Evolutionary conservation across 2,888 invertebrate species (phyloP).

Genomic region (Erannis defoliaria): DNA sequence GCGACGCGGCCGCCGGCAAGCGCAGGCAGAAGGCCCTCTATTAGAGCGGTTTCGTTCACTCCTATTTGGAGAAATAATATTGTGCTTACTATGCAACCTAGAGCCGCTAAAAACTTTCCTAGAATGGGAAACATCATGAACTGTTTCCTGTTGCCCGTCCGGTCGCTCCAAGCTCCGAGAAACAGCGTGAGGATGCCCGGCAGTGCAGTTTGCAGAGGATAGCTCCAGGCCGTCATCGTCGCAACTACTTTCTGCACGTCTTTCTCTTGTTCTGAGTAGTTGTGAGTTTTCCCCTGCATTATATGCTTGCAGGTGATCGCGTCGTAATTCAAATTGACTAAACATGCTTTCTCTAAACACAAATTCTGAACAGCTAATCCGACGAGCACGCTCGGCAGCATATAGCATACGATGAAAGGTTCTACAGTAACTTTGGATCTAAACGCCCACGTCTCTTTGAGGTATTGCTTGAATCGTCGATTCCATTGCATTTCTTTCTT

Average conservation of each 20-base stretch:
- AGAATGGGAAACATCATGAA: conserved; percentile 87
- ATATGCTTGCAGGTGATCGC: conserved; percentile 83
- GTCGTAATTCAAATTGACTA: conserved; percentile 84
- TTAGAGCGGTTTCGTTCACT: conserved; percentile 83
- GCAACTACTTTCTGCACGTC: conserved; percentile 84
- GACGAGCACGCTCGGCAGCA: conserved; percentile 89
- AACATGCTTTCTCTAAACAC: conserved; percentile 87
- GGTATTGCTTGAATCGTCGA: conserved; percentile 70
- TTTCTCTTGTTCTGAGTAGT: conserved; percentile 74
- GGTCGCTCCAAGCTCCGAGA: conserved; percentile 88
- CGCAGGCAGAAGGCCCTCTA: conserved; percentile 87
- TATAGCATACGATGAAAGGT: conserved; percentile 89
- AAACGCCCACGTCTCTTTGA: conserved; percentile 75
- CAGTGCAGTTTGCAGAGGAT: conserved; percentile 85
- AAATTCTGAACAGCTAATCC: conserved; percentile 87
- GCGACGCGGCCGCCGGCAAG: conserved; percentile 88
- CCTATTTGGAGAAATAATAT: conserved; percentile 85
- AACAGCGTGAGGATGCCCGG: conserved; percentile 86
- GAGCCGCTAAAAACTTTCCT: conserved; percentile 85
- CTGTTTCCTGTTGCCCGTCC: conserved; percentile 86
- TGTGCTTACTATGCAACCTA: conserved; percentile 86
- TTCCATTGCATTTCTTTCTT: conserved; percentile 71
- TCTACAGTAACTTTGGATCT: conserved; percentile 87
- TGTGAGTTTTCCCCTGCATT: conserved; percentile 76
- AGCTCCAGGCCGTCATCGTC: conserved; percentile 87